Evolutionary conservation across 2,797 vertebrate species (phyloP).

Genomic region (Syngnathus rostellatus): DNA sequence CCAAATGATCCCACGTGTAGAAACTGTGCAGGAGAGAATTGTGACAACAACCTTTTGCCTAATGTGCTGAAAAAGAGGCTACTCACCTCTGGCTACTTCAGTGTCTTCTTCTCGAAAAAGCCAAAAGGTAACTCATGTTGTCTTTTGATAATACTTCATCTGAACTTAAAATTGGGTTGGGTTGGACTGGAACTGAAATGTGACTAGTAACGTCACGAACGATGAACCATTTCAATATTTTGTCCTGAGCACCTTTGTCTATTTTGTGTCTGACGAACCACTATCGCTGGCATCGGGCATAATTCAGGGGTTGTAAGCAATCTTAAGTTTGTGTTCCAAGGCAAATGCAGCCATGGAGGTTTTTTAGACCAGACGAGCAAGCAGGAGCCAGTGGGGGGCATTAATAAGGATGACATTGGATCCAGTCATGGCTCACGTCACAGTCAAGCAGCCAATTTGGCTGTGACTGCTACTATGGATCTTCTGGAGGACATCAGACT

Average conservation of each 20-base stretch:
- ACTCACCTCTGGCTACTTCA: conserved; percentile 69
- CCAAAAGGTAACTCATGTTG: conserved; percentile 48
- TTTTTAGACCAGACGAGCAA: conserved; percentile 29
- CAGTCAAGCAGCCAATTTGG: conserved; percentile 46
- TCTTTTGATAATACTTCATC: too few species aligned
- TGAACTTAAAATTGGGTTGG: too few species aligned
- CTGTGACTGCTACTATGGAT: conserved; percentile 53
- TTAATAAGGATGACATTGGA: conserved; percentile 47
- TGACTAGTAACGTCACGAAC: too few species aligned
- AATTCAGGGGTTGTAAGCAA: too few species aligned
- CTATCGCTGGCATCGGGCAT: too few species aligned
- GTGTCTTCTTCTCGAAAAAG: conserved; percentile 29
- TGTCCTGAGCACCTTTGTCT: too few species aligned
- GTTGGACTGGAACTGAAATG: too few species aligned
- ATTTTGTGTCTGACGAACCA: too few species aligned
- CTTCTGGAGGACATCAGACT: conserved; percentile 60
- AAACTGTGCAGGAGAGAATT: conserved; percentile 41
- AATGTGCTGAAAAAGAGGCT: conserved; percentile 38
- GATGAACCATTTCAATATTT: too few species aligned
- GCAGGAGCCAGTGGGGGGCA: conserved; percentile 49
- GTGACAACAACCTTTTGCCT: conserved; percentile 55
- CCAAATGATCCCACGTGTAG: conserved; percentile 53
- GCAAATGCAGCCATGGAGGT: conserved; percentile 66
- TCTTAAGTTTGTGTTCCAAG: conserved; percentile 23
- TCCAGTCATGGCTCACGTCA: conserved; percentile 53